Evolutionary conservation across 2,113 vertebrate species (phyloP), one percentile per base, ranked within the genome.

Genomic region (Clarias magur): DNA sequence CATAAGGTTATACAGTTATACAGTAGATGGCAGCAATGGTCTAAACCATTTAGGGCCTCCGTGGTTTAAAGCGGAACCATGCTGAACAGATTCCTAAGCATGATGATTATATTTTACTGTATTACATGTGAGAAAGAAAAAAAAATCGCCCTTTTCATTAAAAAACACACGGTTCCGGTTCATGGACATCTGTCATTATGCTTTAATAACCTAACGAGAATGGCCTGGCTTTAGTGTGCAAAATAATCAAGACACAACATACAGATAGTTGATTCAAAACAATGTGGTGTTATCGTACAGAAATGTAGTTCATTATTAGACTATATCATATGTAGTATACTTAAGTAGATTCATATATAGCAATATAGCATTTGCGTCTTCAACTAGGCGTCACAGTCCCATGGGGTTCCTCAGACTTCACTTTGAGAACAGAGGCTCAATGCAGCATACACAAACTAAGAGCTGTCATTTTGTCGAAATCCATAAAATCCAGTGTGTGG

Each of bases 21-120:
- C 89, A 89, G 73, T 21, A 89, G 89, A 78, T 79, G 84, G 86
- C 86, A 89, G 30, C 76, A 63, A 9, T 65, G 56, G 10, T 17
- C 70, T 82, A 34, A 34, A 17, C 4, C 30, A 48, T 72, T 4
- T 12, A 12, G 25, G 25, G 56, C 1, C 63, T 56, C 10, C 34
- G 16, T 30, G 15, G 53, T 79, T 59, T 57, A 59, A 1, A 59
- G 56, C 53, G 21, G 27, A 57, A 16, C 10, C 12, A 54, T 78
- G 23, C 25, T 78, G 48, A 16, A n/a, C 12, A 21, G 10, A n/a
- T 21, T 38, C 17, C 16, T 38, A 19, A 1, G 23, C 34, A 73
- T 23, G 19, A 42, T 17, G 70, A 73, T 19, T 25, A 7, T 25
- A 7, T 76, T 75, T 75, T 75, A 75, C 42, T 5, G 23, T 54